Conservation (phyloP, 2,797 vertebrate genomes). For the Brachyalestes nurse region DNA sequence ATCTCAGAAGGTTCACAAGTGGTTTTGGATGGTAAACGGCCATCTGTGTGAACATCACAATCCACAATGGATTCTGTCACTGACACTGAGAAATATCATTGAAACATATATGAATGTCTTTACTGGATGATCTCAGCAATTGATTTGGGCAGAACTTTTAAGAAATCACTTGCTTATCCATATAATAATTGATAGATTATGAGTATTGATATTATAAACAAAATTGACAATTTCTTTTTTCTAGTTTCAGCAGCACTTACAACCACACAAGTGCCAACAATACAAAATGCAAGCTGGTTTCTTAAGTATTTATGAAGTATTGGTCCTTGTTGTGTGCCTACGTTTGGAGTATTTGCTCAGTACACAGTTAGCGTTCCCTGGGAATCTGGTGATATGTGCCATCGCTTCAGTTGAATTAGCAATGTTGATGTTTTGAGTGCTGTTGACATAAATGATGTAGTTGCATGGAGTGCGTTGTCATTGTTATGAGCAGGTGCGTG, state of each 20-base stretch:
- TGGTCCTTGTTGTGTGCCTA: neutral
- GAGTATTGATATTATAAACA: too few species aligned
- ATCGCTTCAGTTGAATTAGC: slow-evolving; percentile 34
- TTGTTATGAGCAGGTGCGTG: slow-evolving; percentile 63
- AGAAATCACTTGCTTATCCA: neutral
- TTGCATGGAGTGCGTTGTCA: slow-evolving; percentile 46
- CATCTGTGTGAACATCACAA: too few species aligned
- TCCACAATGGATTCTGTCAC: too few species aligned
- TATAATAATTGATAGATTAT: neutral
- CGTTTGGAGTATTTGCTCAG: neutral
- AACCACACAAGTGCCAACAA: neutral
- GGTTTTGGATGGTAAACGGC: too few species aligned
- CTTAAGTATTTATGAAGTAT: slow-evolving; percentile 17
- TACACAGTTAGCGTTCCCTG: slow-evolving; percentile 7
- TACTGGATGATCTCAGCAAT: neutral
- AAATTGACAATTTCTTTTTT: neutral
- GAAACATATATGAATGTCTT: too few species aligned
- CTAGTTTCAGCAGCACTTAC: neutral
- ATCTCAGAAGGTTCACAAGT: too few species aligned
- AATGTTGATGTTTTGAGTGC: slow-evolving; percentile 48
- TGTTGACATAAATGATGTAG: slow-evolving; percentile 55
- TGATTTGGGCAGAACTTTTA: neutral
- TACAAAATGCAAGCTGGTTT: neutral
- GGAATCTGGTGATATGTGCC: slow-evolving; percentile 11
- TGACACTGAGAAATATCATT: too few species aligned